Conservation (phyloP, 2,888 invertebrate species). For the Nebria salina region DNA sequence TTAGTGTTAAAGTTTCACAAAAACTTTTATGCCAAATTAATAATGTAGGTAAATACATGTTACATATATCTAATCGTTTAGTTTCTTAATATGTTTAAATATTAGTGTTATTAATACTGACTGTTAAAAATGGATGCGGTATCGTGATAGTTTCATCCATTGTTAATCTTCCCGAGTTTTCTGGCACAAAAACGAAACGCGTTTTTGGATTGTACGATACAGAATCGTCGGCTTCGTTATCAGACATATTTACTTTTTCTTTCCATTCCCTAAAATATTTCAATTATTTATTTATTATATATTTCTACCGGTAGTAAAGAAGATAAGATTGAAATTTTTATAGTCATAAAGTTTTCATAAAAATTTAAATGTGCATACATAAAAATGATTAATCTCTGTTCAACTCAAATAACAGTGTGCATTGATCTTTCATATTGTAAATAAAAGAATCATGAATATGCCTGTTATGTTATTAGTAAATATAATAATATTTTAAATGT, state of each 20-base stretch:
- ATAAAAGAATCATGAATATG: too few species aligned
- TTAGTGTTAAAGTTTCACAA: too few species aligned
- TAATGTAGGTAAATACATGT: too few species aligned
- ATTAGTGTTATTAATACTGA: slow-evolving; percentile 56
- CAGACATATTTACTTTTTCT: slow-evolving; percentile 74
- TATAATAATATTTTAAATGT: too few species aligned
- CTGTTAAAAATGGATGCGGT: slow-evolving; percentile 73
- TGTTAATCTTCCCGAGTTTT: slow-evolving; percentile 71
- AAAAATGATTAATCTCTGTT: background rate
- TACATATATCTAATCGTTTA: too few species aligned
- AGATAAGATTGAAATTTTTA: background rate
- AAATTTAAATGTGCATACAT: background rate
- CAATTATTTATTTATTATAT: slow-evolving; percentile 29
- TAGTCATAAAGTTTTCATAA: background rate
- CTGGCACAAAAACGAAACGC: slow-evolving; percentile 71
- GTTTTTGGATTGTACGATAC: slow-evolving; percentile 73
- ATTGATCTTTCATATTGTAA: too few species aligned
- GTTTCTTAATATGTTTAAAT: too few species aligned
- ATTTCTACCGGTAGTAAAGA: background rate
- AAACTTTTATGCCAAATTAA: too few species aligned
- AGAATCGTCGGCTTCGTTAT: slow-evolving; percentile 74
- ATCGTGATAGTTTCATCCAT: slow-evolving; percentile 74
- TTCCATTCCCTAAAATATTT: slow-evolving; percentile 73
- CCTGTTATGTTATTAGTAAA: too few species aligned
- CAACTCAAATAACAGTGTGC: too few species aligned